A percentile compares a stretch with the other conserved stretches of the same genome.
phyloP scores from a whole-genome alignment of 2,888 invertebrate genomes.

The Drosophila longiperda region DNA sequence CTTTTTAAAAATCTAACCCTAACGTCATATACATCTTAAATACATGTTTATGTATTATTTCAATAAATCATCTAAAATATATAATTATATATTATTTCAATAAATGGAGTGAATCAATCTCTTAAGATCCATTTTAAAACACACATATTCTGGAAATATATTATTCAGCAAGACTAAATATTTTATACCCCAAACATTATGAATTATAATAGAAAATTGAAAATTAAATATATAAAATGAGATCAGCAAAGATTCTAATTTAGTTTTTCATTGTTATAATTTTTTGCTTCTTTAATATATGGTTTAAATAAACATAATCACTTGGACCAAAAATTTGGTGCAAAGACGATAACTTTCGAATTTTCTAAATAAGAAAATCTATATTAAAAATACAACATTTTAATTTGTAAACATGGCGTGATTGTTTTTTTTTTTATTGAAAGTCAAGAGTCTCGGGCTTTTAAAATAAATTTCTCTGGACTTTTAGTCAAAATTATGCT shows the following conservation, averaged over 20 bases:
- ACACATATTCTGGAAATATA: not conserved
- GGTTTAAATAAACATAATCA: not conserved
- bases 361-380: not conserved
- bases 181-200: not conserved
- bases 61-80: conserved; percentile 2
- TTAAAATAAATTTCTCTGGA: not conserved
- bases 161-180: not conserved
- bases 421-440: not conserved
- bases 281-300: not conserved
- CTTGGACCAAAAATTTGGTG: not conserved
- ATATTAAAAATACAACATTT: not conserved
- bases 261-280: not conserved
- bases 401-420: not conserved
- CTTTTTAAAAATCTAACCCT: conserved; percentile 14
- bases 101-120: conserved; percentile 12
- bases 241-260: not conserved
- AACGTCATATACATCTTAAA: conserved; percentile 14
- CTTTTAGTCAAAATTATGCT: not conserved
- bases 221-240: not conserved
- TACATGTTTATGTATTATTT: conserved; percentile 19
- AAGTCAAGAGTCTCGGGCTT: not conserved
- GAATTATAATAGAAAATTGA: not conserved
- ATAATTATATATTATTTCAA: not conserved
- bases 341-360: not conserved
- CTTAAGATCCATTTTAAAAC: not conserved